phyloP scores from a whole-genome alignment of 1,140 invertebrate species.

The Sinella curviseta region DNA sequence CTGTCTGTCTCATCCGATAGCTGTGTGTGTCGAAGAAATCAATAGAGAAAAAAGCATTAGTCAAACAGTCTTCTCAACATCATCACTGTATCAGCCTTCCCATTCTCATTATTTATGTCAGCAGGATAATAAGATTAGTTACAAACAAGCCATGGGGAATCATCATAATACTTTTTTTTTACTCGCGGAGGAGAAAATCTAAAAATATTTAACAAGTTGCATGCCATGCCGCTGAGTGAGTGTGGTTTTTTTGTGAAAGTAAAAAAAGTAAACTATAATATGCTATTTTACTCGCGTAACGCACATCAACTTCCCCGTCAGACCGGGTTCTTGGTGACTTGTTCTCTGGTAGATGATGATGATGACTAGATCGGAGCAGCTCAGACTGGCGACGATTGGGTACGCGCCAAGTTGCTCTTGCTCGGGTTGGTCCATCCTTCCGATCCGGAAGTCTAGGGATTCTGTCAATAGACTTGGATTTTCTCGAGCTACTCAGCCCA shows the following conservation, averaged over 20 bases:
- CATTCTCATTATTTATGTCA: not conserved
- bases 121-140: not conserved
- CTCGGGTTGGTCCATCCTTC: slow-evolving; percentile 25
- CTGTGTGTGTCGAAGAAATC: slow-evolving; percentile 22
- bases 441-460: slow-evolving; percentile 45
- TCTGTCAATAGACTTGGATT: slow-evolving; percentile 50
- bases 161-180: too few relatives aligned
- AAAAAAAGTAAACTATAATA: too few relatives aligned
- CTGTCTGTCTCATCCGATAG: slow-evolving; percentile 51
- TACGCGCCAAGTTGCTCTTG: slow-evolving; percentile 45
- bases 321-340: slow-evolving; percentile 42
- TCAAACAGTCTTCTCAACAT: not conserved
- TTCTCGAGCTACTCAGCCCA: slow-evolving; percentile 37
- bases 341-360: slow-evolving; percentile 20
- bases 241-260: too few relatives aligned
- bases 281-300: too few relatives aligned
- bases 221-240: not conserved
- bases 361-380: slow-evolving; percentile 29
- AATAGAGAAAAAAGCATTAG: slow-evolving; percentile 3
- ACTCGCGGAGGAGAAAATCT: too few relatives aligned
- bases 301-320: slow-evolving; percentile 49
- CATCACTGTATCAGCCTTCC: too few relatives aligned
- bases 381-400: slow-evolving; percentile 46
- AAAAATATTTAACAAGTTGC: slow-evolving; percentile 1
- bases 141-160: too few relatives aligned